Base-by-base conservation (phyloP, 2,113 vertebrate species). In the Ailuropoda melanoleuca region DNA sequence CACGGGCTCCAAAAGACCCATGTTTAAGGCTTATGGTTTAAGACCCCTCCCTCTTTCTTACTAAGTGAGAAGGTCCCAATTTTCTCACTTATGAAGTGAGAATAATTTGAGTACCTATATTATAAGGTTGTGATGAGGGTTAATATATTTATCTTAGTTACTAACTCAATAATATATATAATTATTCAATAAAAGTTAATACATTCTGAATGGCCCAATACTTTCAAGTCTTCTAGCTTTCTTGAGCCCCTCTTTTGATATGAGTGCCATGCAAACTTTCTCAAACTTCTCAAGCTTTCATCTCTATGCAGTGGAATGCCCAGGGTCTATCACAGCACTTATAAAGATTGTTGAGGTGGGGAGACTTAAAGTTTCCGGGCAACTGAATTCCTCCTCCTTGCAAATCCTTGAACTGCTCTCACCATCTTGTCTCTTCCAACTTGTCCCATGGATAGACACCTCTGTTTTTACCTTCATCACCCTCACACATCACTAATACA, bases 11-110 rank as follows among this genome's bases (percentile, higher is more conserved):
- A 92, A 92, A 95, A 82, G 26, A 93, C 50, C 34, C 19, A 37
- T 39, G 6, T 43, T 66, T 94, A 83, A 89, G 23, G 55, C 8
- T 94, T 93, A 78, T 70, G 24, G 48, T 68, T 93, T 95, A 95
- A 93, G 11, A 24, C 14, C 4, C 72, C 19, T 96, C n/a, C 85
- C 23, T 74, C 48, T 95, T 77, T 93, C 90, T 87, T 74, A 21
- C 17, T 86, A n/a, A 58, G 24, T 64, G 46, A 93, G n/a, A n/a
- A 23, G 21, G 26, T 60, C 15, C 31, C 19, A 86, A 77, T 72
- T 96, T 96, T 95, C 64, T 95, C 66, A 58, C 60, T 96, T 93
- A 96, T 70, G 37, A 77, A 95, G 91, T 91, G 19, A 93, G 70
- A 93, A 81, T 75, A 85, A 88, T 95, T 77, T 92, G 88, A 90